These are phyloP conservation scores for Helostoma temminkii DNA, from an alignment of 2,797 vertebrate genomes.

Conservation along the genomic window DNA sequence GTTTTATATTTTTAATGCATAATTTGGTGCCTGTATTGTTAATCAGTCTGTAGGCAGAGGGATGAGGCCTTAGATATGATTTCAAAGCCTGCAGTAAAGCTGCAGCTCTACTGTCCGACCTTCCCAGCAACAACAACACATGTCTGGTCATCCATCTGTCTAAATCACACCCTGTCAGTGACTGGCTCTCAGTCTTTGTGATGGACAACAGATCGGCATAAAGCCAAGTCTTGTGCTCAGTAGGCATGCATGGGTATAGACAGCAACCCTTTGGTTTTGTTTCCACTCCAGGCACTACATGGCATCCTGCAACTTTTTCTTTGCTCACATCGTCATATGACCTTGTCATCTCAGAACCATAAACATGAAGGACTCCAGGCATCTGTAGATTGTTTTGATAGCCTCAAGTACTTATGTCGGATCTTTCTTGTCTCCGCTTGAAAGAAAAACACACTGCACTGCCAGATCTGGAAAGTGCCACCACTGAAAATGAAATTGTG, in stretches of 20 bases:
- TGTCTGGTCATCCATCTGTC: conserved; percentile 78
- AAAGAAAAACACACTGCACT: conserved; percentile 45
- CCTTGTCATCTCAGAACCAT: conserved; percentile 73
- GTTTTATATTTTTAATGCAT: conserved; percentile 41
- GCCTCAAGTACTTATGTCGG: conserved; percentile 54
- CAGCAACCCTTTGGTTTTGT: conserved; percentile 62
- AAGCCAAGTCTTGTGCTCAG: conserved; percentile 66
- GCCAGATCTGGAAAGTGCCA: conserved; percentile 34
- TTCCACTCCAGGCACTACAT: conserved; percentile 56
- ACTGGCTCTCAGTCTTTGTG: conserved; percentile 63
- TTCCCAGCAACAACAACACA: conserved; percentile 75
- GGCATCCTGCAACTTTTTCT: conserved; percentile 57
- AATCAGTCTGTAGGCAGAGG: conserved; percentile 41
- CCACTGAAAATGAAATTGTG: conserved; percentile 62
- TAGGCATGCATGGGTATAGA: conserved; percentile 53
- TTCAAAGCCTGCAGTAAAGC: conserved; percentile 58
- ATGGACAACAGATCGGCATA: conserved; percentile 71
- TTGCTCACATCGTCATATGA: conserved; percentile 54
- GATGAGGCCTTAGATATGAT: conserved; percentile 48
- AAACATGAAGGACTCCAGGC: conserved; percentile 73
- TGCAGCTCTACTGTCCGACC: conserved; percentile 67
- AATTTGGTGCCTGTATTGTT: conserved; percentile 39
- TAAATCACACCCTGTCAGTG: conserved; percentile 79
- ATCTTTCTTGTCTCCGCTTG: conserved; percentile 41
- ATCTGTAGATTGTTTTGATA: conserved; percentile 72